Percentiles rank a stretch among this genome's conserved stretches.
Conservation (phyloP, 2,888 invertebrate species). For the Brachyptera putata region DNA sequence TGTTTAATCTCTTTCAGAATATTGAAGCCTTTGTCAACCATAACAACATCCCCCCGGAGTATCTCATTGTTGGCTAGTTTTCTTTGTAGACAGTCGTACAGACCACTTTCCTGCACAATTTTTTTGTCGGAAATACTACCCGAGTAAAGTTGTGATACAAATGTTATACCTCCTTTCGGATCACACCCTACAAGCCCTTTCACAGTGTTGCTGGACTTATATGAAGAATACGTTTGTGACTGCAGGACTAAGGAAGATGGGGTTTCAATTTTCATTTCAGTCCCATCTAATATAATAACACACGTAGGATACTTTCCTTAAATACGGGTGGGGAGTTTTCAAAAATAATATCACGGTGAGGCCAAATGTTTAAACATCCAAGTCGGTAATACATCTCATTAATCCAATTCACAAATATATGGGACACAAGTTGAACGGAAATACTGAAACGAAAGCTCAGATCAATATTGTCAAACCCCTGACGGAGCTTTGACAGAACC, state of each 20-base stretch:
- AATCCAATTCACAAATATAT: conserved; percentile 4
- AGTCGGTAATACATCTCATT: conserved; percentile 1
- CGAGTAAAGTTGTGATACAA: conserved; percentile 8
- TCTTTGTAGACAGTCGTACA: conserved; percentile 8
- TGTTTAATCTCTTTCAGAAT: conserved; percentile 5
- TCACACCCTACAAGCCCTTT: conserved; percentile 17
- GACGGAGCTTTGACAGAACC: conserved; percentile 10
- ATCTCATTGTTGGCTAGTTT: conserved; percentile 1
- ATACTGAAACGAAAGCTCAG: conserved; percentile 6
- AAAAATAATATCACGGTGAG: conserved; percentile 13
- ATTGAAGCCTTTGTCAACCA: conserved; percentile 18
- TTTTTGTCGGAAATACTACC: conserved; percentile 13
- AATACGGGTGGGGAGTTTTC: conserved; percentile 7
- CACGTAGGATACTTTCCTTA: neutral
- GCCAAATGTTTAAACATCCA: conserved; percentile 19
- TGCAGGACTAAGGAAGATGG: conserved; percentile 14
- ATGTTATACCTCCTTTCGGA: conserved; percentile 6
- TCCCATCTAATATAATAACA: conserved; percentile 15
- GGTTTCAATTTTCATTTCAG: conserved; percentile 15
- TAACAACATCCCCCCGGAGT: conserved; percentile 7
- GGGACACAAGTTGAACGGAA: neutral
- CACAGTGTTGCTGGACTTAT: conserved; percentile 16
- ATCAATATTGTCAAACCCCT: conserved; percentile 13
- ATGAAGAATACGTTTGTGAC: conserved; percentile 12
- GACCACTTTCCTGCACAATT: conserved; percentile 3